Evolutionary conservation across 1,140 invertebrate species (phyloP).

Genomic region (Riptortus pedestris): DNA sequence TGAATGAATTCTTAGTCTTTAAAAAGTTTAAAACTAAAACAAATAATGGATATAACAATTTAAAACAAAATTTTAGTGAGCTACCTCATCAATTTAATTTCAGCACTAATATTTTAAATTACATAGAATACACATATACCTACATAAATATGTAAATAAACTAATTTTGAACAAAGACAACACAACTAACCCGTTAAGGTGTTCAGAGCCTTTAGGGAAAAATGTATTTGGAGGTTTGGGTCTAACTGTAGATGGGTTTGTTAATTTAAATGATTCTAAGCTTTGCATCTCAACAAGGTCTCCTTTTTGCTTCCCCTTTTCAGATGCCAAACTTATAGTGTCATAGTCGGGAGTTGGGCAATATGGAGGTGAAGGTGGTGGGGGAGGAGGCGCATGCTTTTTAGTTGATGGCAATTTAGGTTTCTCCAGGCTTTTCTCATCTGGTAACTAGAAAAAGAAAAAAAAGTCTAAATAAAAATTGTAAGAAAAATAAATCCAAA

Average conservation of each 20-base stretch:
- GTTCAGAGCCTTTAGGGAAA: slow-evolving; percentile 37
- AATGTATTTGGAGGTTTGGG: slow-evolving; percentile 57
- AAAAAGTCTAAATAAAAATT: background rate
- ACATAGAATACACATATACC: too few relatives aligned
- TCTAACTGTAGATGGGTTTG: slow-evolving; percentile 43
- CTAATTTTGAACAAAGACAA: background rate
- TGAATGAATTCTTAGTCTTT: too few relatives aligned
- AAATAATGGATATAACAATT: too few relatives aligned
- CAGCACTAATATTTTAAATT: background rate
- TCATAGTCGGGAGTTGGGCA: slow-evolving; percentile 55
- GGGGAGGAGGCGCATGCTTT: slow-evolving; percentile 22
- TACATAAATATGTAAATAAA: too few relatives aligned
- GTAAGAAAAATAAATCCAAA: background rate
- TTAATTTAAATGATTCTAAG: slow-evolving; percentile 57
- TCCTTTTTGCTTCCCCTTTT: slow-evolving; percentile 18
- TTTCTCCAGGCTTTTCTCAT: slow-evolving; percentile 14
- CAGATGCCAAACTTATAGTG: slow-evolving; percentile 35
- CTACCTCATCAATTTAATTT: too few relatives aligned
- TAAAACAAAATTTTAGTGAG: too few relatives aligned
- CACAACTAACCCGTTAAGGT: slow-evolving; percentile 31
- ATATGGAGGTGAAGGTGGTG: slow-evolving; percentile 37
- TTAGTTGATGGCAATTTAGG: slow-evolving; percentile 33
- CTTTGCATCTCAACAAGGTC: slow-evolving; percentile 57
- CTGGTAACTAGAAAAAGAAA: slow-evolving; percentile 35
- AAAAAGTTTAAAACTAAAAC: too few relatives aligned